A percentile compares a stretch with the other conserved stretches of the same genome.
Conservation (phyloP, 2,113 vertebrate species). For the Gymnocephalus cernua region DNA sequence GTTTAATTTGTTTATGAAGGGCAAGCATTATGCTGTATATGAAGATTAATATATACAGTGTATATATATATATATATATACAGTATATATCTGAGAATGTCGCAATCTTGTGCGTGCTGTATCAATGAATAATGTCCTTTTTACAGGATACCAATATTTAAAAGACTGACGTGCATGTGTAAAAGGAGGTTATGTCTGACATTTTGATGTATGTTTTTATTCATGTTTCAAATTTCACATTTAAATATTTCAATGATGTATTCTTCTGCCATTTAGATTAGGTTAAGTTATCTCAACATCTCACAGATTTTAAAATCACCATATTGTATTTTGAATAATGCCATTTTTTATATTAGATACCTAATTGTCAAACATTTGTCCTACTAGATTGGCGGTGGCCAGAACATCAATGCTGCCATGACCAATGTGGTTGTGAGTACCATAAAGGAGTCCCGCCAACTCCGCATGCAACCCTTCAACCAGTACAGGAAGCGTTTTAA, state of each 20-base stretch:
- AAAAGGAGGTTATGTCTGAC: neutral
- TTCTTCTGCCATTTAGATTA: neutral
- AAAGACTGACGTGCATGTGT: neutral
- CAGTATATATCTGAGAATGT: neutral
- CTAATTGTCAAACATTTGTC: neutral
- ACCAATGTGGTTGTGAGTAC: slow-evolving; percentile 61
- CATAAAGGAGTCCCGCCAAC: slow-evolving; percentile 72
- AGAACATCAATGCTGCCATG: slow-evolving; percentile 66
- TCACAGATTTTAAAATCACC: neutral
- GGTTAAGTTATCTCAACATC: neutral
- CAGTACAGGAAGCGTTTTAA: slow-evolving; percentile 80
- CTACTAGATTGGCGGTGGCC: slow-evolving; percentile 71
- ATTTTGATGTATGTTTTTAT: neutral
- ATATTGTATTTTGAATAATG: neutral
- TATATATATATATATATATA: neutral
- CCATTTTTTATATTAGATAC: neutral
- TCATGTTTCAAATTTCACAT: neutral
- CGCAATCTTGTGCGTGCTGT: neutral
- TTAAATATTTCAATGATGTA: neutral
- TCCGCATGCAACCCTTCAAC: slow-evolving; percentile 77
- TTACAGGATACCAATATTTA: neutral
- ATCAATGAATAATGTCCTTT: neutral
- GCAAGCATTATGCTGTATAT: neutral
- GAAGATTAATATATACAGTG: neutral
- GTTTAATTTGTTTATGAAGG: neutral